Base-by-base conservation (phyloP, 2,113 vertebrate species). In the Coptodon bakossiorum region DNA sequence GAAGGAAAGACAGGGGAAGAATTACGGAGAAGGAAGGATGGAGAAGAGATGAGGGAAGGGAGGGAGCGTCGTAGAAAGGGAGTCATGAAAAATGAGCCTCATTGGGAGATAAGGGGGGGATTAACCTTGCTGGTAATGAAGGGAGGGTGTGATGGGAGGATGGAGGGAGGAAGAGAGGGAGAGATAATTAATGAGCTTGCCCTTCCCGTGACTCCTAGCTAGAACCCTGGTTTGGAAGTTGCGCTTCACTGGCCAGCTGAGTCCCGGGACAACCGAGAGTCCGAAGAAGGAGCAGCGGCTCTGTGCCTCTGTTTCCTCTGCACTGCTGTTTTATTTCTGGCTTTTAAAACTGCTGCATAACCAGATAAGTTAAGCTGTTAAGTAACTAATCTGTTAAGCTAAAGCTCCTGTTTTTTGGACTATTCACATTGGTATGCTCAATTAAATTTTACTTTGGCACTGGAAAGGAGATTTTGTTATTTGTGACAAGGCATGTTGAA, bases 71-170 rank as follows among this genome's bases (percentile, higher is more conserved):
- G 84, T 86, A 82, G 90, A 91, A 80, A 81, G 73, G 54, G 88
- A 94, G 90, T 92, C 92, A 96, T 98, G 98, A 98, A 95, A 97
- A 98, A 98, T 95, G 94, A 95, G 95, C 90, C 94, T 96, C 95
- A 83, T 9, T 86, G 95, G 94, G 96, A 95, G 95, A 97, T 95
- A 94, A 96, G 91, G 92, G 94, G 94, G 93, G 97, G 96, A 98
- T 98, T 98, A 98, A 97, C 97, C 97, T 97, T 98, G 97, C 98
- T 97, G 96, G 94, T 98, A 98, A 98, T 97, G 96, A 97, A 98
- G 93, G 90, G 91, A 90, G 91, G 93, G 96, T 96, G 96, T 93
- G 93, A 88, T 90, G 92, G 84, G 88, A 89, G 86, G 89, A 89
- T 76, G 84, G 91, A 91, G 90, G 89, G 85, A 90, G 90, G 85